Evolutionary conservation across 2,113 vertebrate species (phyloP).

Genomic region (Mirza zaza): DNA sequence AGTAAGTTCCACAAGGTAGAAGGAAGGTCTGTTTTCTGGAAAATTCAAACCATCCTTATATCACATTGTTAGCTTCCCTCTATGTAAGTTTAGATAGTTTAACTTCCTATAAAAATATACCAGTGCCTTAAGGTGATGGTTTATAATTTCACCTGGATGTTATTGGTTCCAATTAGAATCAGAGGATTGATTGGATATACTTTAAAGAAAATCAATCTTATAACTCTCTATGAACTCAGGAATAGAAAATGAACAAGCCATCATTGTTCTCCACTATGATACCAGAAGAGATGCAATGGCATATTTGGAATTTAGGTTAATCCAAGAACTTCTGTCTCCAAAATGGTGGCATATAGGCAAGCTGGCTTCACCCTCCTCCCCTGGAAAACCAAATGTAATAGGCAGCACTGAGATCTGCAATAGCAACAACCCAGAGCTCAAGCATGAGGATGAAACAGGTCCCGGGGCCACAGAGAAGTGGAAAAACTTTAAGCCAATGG

Average conservation of each 20-base stretch:
- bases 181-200: not conserved
- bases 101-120: not conserved
- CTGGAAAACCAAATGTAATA: no score
- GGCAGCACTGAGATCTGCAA: no score
- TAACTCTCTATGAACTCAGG: not conserved
- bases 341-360: no score
- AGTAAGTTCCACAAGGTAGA: not conserved
- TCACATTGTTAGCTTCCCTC: not conserved
- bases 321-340: no score
- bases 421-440: no score
- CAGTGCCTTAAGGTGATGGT: not conserved
- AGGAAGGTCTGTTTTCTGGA: not conserved
- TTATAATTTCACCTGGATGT: not conserved
- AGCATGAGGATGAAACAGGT: no score
- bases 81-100: not conserved
- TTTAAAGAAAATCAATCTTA: not conserved
- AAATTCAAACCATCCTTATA: not conserved
- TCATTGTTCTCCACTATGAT: accelerated
- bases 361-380: no score
- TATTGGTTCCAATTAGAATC: not conserved
- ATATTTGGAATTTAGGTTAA: not conserved
- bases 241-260: not conserved
- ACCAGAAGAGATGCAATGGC: accelerated
- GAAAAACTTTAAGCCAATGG: no score
- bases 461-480: no score